These are phyloP conservation scores for Platynereis dumerilii DNA, from an alignment of 2,888 invertebrate genomes.

Conservation along the genomic window DNA sequence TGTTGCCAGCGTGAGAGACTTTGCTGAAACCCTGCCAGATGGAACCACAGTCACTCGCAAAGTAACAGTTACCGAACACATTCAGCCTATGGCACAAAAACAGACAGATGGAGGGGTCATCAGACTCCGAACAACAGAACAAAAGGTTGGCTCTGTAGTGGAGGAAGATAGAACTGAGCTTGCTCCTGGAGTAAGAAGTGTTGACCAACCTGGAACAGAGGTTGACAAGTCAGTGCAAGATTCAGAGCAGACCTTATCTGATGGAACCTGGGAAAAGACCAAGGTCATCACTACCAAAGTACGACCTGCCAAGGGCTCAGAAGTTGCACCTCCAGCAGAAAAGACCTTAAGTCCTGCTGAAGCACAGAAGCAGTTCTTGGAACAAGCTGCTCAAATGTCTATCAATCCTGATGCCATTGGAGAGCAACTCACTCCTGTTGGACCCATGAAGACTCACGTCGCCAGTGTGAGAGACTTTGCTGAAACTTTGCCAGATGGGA, in stretches of 20 bases:
- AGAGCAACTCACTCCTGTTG: no score
- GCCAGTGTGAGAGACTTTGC: conserved; percentile 18
- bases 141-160: conserved; percentile 21
- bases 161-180: conserved; percentile 24
- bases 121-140: neutral
- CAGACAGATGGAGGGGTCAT: no score
- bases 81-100: no score
- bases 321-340: no score
- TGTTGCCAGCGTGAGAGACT: conserved; percentile 13
- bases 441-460: no score
- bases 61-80: conserved; percentile 27
- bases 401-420: no score
- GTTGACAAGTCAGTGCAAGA: conserved; percentile 3
- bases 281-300: conserved; percentile 21
- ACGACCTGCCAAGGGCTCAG: no score
- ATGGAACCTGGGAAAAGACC: conserved; percentile 19
- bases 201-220: conserved; percentile 8
- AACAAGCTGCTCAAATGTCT: no score
- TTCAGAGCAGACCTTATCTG: conserved; percentile 19
- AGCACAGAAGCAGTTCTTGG: no score
- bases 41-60: conserved; percentile 45
- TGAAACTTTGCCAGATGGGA: conserved; percentile 22
- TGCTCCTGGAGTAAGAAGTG: conserved; percentile 20
- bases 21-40: conserved; percentile 47
- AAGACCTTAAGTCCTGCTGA: no score